Base-by-base conservation (phyloP, 1,140 invertebrate species). In the Drosophila dunni region DNA sequence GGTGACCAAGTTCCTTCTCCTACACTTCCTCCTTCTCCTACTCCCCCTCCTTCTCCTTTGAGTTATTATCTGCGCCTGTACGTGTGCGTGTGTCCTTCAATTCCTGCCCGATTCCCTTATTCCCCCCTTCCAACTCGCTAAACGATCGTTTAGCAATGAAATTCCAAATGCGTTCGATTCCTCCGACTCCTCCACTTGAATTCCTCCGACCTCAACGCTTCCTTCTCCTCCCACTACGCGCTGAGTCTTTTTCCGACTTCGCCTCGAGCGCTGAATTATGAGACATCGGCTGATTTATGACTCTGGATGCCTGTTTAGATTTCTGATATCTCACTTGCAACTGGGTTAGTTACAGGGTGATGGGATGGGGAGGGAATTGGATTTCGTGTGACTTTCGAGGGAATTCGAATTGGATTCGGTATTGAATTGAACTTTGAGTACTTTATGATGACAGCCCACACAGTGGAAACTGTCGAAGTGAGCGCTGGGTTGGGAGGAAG, bases 141-240 rank as follows among this genome's bases (percentile, higher is more conserved):
- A 86, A 79, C 83, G 83, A 86, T 86, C 83, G 83, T 70, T 86
- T 82, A 82, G 76, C 76, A 66, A 67, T 29, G 24, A 57, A 64
- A 67, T 78, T 71, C 69, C 64, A 63, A 74, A 69, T 62, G 51
- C 51, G 65, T 29, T 29, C 24, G 24, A 29, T 29, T 29, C 61
- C 36, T 61, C 56, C 20, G 29, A 38, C 36, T 38, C 8, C 36
- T 38, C 36, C 10, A 9, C 36, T 42, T 13, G 11, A n/a, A 13
- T 40, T 44, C 2, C 62, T 33, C 13, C 8, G 2, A 40, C 42
- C 6, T 29, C 24, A 6, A 6, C 24, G 24, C 24, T 29, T 29
- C 24, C 24, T 29, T 29, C 38, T 13, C 10, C 60, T 20, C 24
- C 24, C 40, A 38, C 75, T 57, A n/a, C 60, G 6, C 40, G 4